Percentiles rank a stretch among this genome's conserved stretches.
Evolutionary conservation across 2,888 invertebrate species (phyloP).

Genomic region (Cerastoderma edule): DNA sequence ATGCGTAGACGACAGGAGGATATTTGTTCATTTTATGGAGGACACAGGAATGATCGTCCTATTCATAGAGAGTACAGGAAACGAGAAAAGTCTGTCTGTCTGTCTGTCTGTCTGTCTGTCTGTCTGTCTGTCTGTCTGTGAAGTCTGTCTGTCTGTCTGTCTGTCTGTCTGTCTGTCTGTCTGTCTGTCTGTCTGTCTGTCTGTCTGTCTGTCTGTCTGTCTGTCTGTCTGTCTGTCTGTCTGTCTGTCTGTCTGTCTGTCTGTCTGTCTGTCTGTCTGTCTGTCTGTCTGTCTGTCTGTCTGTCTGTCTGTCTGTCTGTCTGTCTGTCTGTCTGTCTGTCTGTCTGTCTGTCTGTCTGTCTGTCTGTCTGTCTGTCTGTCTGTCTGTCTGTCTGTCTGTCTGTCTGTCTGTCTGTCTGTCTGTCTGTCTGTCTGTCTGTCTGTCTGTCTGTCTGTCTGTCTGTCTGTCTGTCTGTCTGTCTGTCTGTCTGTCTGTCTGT

Average conservation of each 20-base stretch:
- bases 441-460: neutral
- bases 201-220: slow-evolving; percentile 8
- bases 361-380: slow-evolving; percentile 16
- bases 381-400: slow-evolving; percentile 20
- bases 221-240: slow-evolving; percentile 9
- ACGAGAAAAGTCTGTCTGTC: slow-evolving; percentile 25
- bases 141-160: neutral
- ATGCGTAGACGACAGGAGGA: slow-evolving; percentile 28
- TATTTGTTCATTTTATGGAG: slow-evolving; percentile 30
- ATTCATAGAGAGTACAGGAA: slow-evolving; percentile 33
- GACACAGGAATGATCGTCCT: slow-evolving; percentile 32
- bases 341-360: slow-evolving; percentile 19
- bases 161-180: neutral
- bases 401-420: slow-evolving; percentile 21
- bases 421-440: slow-evolving; percentile 18
- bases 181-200: slow-evolving; percentile 7
- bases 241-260: slow-evolving; percentile 8
- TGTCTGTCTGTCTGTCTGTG: neutral
- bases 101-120: neutral
- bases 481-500: neutral
- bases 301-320: slow-evolving; percentile 17
- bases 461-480: neutral
- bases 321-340: slow-evolving; percentile 19
- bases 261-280: neutral
- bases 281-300: neutral